Evolutionary conservation across 2,113 vertebrate species (phyloP).

Genomic region (Colinus virginianus): DNA sequence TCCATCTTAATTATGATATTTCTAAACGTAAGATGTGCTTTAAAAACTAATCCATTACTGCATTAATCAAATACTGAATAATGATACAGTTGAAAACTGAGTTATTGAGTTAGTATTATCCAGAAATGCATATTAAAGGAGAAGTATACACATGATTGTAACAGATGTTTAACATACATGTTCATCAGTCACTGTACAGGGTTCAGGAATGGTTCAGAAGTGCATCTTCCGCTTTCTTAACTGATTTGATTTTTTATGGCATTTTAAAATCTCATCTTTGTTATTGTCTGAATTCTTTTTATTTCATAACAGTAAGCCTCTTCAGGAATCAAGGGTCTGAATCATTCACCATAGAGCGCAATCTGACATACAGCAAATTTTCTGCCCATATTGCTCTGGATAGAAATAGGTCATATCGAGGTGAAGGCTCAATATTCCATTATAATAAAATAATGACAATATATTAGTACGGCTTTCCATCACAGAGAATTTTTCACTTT

Average conservation of each 20-base stretch:
- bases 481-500: not conserved
- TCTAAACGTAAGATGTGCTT: rapidly evolving
- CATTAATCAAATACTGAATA: not conserved
- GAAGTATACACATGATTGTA: not conserved
- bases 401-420: not conserved
- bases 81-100: not conserved
- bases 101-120: not conserved
- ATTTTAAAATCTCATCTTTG: not conserved
- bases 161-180: not conserved
- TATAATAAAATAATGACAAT: not conserved
- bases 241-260: not conserved
- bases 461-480: not conserved
- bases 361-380: slow-evolving; percentile 6
- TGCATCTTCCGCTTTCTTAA: not conserved
- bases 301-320: not conserved
- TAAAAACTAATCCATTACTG: not conserved
- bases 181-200: not conserved
- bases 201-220: not conserved
- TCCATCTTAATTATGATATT: not conserved
- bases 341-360: not conserved
- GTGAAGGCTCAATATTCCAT: slow-evolving; percentile 39
- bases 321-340: not conserved
- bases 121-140: not conserved
- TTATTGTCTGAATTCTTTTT: not conserved
- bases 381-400: not conserved